Evolutionary conservation across 2,113 vertebrate genomes (phyloP), one percentile per base, ranked within the genome.

Genomic region (Charadrius vociferus): DNA sequence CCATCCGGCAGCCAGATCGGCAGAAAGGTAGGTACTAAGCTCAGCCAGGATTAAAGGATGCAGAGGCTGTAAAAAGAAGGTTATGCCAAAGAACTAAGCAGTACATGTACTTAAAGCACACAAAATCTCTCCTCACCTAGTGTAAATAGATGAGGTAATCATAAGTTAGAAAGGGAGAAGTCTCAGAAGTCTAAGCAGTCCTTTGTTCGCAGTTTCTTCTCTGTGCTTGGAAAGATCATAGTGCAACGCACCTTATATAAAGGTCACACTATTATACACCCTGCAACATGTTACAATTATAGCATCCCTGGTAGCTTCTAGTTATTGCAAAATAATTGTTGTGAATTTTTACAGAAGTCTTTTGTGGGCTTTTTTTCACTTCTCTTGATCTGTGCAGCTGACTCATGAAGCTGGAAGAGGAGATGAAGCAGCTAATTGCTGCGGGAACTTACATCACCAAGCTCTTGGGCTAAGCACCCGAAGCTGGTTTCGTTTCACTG

Each of bases 271-370:
- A 68, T 78, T 75, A 78, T 56, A 80, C 91, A 74, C 83, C 93
- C 95, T 90, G 90, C 83, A 85, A 93, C 19, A 6, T 88, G 71
- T 83, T 95, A 97, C 95, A 96, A 97, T 97, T 95, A 97, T n/a
- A 96, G 83, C 88, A 95, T 90, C 91, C 85, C 83, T 67, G 20
- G 90, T 92, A 98, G 92, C 93, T 93, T 92, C 96, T 88, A 88
- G 75, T 93, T 94, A 88, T 96, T 96, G 95, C 95, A 97, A 91
- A 96, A 96, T 96, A 96, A 96, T 97, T 95, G 94, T 66, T 97
- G 95, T 75, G 50, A 62, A 93, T 93, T 97, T 97, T 97, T 97
- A 96, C 79, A 80, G 86, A 83, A 88, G 81, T 58, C 52, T 94
- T 96, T 91, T 95, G 95, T 97, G 88, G 68, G 55, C 52, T 74